phyloP scores from a whole-genome alignment of 2,888 invertebrate species.

The Spialia ferax region DNA sequence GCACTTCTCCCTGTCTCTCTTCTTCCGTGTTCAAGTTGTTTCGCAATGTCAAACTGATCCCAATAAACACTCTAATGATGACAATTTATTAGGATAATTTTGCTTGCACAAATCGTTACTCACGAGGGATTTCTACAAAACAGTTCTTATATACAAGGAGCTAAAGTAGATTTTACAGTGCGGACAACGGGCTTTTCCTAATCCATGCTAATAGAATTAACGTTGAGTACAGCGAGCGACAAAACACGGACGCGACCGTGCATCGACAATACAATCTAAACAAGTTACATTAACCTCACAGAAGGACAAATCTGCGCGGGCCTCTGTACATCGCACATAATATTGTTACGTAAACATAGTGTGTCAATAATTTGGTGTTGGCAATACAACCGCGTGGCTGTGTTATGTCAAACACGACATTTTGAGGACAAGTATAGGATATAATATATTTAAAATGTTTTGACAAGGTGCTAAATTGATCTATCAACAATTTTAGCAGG shows the following conservation, averaged over 20 bases:
- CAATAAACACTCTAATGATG: not conserved
- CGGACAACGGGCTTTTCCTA: not conserved
- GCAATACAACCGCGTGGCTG: constrained; percentile 10
- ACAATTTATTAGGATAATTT: not conserved
- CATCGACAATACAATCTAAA: not conserved
- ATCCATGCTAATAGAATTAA: not conserved
- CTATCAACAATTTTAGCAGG: not conserved
- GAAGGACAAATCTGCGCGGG: constrained; percentile 24
- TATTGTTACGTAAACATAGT: constrained; percentile 35
- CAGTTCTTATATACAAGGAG: not conserved
- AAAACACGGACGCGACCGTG: not conserved
- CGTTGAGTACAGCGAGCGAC: not conserved
- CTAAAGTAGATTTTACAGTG: not conserved
- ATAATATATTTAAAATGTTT: too few species aligned
- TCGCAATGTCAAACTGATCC: constrained; percentile 1
- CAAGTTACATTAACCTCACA: constrained; percentile 27
- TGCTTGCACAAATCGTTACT: not conserved
- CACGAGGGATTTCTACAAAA: not conserved
- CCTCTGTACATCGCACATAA: constrained; percentile 25
- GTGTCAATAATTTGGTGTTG: constrained; percentile 33
- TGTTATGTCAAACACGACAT: constrained; percentile 19
- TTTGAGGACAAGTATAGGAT: constrained; percentile 8
- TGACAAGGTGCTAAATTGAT: constrained; percentile 3
- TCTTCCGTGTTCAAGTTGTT: not conserved
- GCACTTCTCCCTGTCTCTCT: too few species aligned